Evolutionary conservation across 2,797 vertebrate species (phyloP).

Genomic region (Hephaestus fuliginosus): DNA sequence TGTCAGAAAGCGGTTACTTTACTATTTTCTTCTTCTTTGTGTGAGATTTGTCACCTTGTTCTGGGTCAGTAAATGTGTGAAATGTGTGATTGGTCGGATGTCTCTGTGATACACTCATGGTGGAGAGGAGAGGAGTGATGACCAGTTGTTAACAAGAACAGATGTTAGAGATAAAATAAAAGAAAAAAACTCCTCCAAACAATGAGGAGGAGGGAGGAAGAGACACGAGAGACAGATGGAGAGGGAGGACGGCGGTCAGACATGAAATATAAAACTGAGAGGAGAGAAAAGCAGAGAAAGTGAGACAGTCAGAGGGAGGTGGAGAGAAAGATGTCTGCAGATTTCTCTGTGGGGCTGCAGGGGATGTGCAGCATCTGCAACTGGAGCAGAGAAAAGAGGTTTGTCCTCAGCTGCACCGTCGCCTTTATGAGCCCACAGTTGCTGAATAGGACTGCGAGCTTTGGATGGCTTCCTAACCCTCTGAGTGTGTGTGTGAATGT

Average conservation of each 20-base stretch:
- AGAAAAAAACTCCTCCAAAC: background rate
- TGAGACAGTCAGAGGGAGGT: background rate
- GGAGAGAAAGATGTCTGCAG: slow-evolving; percentile 27
- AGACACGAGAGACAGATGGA: background rate
- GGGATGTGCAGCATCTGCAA: slow-evolving; percentile 55
- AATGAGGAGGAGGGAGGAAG: background rate
- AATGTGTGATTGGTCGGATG: background rate
- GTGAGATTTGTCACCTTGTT: background rate
- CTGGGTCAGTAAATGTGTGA: background rate
- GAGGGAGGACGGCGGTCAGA: slow-evolving; percentile 23
- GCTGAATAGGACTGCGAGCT: slow-evolving; percentile 1
- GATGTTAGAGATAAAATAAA: background rate
- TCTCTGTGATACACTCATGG: background rate
- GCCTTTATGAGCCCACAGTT: slow-evolving; percentile 23
- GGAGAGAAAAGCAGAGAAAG: background rate
- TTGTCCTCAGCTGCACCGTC: slow-evolving; percentile 58
- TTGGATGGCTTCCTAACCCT: slow-evolving; percentile 6
- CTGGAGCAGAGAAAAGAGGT: slow-evolving; percentile 49
- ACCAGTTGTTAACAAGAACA: background rate
- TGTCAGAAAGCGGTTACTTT: background rate
- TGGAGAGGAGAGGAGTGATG: too few species aligned
- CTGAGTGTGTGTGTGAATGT: background rate
- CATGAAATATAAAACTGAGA: slow-evolving; percentile 27
- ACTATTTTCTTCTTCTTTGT: background rate
- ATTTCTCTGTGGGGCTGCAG: slow-evolving; percentile 35